A percentile compares a stretch with the other conserved stretches of the same genome.
These are phyloP conservation scores for Bos indicus DNA, from an alignment of 2,113 vertebrate genomes.

Conservation along the genomic window DNA sequence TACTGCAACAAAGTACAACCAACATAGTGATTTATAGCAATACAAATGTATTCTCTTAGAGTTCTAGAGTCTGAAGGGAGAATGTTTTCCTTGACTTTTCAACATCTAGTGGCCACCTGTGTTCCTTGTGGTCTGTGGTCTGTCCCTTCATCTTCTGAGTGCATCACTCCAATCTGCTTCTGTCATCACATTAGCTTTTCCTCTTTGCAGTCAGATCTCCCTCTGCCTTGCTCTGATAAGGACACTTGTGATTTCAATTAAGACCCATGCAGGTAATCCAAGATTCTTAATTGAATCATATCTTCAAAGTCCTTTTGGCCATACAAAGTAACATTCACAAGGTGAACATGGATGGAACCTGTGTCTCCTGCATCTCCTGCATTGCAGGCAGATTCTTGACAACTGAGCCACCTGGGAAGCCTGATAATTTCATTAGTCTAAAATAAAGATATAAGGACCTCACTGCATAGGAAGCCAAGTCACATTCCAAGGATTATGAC, in stretches of 20 bases:
- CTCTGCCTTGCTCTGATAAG: neutral
- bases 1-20: neutral
- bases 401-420: neutral
- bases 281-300: neutral
- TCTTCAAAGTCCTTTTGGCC: neutral
- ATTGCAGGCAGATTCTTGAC: neutral
- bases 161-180: neutral
- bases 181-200: neutral
- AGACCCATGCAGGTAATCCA: neutral
- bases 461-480: neutral
- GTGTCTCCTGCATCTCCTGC: neutral
- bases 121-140: neutral
- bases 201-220: neutral
- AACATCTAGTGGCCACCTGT: neutral
- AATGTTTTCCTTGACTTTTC: neutral
- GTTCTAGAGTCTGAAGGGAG: neutral
- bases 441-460: neutral
- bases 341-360: neutral
- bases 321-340: neutral
- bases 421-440: neutral
- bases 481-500: neutral
- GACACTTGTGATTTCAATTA: neutral
- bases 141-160: neutral
- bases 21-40: neutral
- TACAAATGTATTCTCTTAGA: neutral